Base-by-base conservation (phyloP, 1,140 invertebrate species). In the Homalodisca vitripennis region DNA sequence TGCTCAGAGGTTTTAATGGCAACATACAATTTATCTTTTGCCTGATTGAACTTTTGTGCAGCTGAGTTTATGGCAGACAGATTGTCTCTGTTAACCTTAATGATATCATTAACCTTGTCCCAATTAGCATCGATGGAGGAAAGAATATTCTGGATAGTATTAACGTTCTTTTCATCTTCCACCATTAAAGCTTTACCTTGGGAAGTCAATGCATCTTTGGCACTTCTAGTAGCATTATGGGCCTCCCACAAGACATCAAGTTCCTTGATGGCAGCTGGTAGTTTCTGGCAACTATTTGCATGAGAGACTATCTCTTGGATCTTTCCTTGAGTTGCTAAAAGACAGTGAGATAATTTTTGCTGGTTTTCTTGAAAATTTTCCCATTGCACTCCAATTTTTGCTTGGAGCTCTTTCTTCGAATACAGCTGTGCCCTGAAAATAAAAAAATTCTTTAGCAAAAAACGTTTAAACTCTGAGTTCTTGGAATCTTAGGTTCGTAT, bases 101-200 rank as follows among this genome's bases (percentile, higher is more conserved):
- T 66, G 2, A 68, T 55, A 64, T 91, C 87, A 67, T 89, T 87
- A 0, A 93, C 80, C 74, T 89, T 89, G 74, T 93, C 92, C 85
- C 90, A 95, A 68, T 89, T 88, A 30, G 86, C 85, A 72, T 94
- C 91, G 41, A 92, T 84, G 0, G 88, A 84, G 1, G 90, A 84
- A 0, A 95, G 76, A 41, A 88, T 86, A 68, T 90, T 89, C 79
- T 95, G 92, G 67, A 94, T 88, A 1, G 86, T 86, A 2, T 88
- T 86, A 77, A 89, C 88, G 72, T 90, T 90, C 29, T 86, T 85
- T 71, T 92, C 88, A 79, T 94, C 92, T 79, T 92, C 88, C 73
- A 89, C 88, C 84, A 94, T 89, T 41, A 95, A 78, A 63, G 87
- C 82, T 22, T 88, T 81, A 0, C 91, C 92, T 81, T 93, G 87